Evolutionary conservation across 2,113 vertebrate species (phyloP).

Genomic region (Junco hyemalis): DNA sequence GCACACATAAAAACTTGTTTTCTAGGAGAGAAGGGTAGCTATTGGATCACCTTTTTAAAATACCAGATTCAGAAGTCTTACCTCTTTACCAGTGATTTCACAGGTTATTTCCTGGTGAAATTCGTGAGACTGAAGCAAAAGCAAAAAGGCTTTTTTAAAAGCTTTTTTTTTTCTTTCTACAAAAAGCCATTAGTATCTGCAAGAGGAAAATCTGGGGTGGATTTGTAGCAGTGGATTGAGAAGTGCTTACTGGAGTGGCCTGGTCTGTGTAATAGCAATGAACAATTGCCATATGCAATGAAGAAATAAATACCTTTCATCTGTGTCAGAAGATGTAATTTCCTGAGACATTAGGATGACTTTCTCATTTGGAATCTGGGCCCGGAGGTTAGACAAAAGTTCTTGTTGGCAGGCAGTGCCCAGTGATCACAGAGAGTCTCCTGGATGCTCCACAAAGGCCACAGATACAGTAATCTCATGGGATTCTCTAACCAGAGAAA

Average conservation of each 20-base stretch:
- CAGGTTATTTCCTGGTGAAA: neutral
- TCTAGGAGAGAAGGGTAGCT: neutral
- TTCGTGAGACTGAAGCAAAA: neutral
- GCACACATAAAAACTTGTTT: neutral
- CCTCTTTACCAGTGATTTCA: neutral
- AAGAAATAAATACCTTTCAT: neutral
- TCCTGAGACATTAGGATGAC: neutral
- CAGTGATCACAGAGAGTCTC: neutral
- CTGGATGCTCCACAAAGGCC: neutral
- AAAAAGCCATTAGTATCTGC: neutral
- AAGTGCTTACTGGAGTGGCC: neutral
- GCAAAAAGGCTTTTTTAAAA: neutral
- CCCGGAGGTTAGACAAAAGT: constrained; percentile 1
- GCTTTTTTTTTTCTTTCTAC: neutral
- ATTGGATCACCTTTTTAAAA: neutral
- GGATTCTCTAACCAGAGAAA: neutral
- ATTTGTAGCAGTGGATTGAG: neutral
- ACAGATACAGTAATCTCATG: neutral
- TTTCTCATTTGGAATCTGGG: neutral
- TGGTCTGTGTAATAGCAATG: neutral
- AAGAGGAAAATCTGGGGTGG: neutral
- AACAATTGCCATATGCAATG: neutral
- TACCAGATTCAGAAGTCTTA: neutral
- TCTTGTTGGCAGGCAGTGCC: neutral
- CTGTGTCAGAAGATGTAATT: neutral